phyloP scores from a whole-genome alignment of 2,113 vertebrate genomes.

The Percopsis transmontana region DNA sequence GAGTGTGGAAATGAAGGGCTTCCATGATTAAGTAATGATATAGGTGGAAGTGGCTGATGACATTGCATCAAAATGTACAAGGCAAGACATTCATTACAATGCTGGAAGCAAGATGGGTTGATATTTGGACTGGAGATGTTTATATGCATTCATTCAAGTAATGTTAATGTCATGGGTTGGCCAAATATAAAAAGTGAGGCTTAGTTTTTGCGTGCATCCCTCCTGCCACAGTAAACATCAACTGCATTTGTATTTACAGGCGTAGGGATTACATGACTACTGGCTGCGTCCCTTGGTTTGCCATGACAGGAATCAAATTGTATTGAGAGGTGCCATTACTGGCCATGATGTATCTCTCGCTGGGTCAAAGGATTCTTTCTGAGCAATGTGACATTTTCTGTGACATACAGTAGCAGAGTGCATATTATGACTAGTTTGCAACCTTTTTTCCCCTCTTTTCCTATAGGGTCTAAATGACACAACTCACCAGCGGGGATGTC shows the following conservation, averaged over 20 bases:
- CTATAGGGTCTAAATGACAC: conserved; percentile 12
- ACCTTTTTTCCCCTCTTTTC: too few relatives aligned
- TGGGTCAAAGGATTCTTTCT: conserved; percentile 24
- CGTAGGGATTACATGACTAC: neutral
- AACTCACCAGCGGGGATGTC: conserved; percentile 5
- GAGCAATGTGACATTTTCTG: conserved; percentile 26
- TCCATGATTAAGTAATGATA: neutral
- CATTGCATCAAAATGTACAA: neutral
- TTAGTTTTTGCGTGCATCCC: too few relatives aligned
- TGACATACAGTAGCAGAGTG: neutral
- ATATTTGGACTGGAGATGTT: neutral
- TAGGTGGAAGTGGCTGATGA: neutral
- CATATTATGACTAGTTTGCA: too few relatives aligned
- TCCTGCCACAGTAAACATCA: neutral
- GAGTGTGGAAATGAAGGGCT: neutral
- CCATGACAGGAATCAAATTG: conserved; percentile 16
- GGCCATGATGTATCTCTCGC: conserved; percentile 11
- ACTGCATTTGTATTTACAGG: neutral
- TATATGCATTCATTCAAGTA: neutral
- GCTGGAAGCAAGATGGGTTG: neutral
- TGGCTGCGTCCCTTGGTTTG: neutral
- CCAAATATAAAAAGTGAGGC: too few relatives aligned
- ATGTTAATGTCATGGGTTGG: neutral
- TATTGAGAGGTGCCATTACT: neutral
- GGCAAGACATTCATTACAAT: neutral